A percentile compares a stretch with the other conserved stretches of the same genome.
phyloP scores from a whole-genome alignment of 2,113 vertebrate genomes.

The Ctenodactylus gundi region DNA sequence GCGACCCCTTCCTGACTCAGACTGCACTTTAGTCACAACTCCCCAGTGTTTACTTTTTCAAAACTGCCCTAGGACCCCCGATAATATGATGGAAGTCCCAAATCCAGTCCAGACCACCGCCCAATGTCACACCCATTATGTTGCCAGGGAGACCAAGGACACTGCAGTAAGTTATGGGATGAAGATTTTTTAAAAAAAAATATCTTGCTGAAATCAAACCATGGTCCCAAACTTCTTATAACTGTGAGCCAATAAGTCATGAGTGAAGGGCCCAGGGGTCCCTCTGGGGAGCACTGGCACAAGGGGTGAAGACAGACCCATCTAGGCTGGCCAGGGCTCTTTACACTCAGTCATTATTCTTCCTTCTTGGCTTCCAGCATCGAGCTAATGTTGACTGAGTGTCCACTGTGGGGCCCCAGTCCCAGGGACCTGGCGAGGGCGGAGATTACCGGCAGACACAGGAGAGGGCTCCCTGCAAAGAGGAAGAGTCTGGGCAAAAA shows the following conservation, averaged over 20 bases:
- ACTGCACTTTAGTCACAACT: background rate
- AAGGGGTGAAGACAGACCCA: background rate
- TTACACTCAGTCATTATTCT: background rate
- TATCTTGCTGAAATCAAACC: background rate
- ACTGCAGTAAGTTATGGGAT: background rate
- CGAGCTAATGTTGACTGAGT: background rate
- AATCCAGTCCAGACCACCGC: background rate
- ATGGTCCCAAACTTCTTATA: background rate
- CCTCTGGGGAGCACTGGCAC: background rate
- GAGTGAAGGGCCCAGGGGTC: background rate
- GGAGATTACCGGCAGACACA: no score
- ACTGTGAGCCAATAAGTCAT: background rate
- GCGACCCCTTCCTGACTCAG: background rate
- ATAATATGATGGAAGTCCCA: background rate
- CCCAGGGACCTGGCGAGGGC: no score
- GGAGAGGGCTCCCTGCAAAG: accelerated
- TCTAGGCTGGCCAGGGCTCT: background rate
- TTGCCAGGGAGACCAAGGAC: background rate
- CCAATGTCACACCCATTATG: background rate
- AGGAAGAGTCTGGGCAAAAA: background rate
- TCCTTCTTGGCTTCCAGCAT: background rate
- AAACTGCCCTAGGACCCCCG: background rate
- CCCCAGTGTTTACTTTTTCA: background rate
- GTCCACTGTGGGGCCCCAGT: accelerated
- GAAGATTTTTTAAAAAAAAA: background rate